Conservation (phyloP, 2,888 invertebrate species). For the Creontiades dilutus region DNA sequence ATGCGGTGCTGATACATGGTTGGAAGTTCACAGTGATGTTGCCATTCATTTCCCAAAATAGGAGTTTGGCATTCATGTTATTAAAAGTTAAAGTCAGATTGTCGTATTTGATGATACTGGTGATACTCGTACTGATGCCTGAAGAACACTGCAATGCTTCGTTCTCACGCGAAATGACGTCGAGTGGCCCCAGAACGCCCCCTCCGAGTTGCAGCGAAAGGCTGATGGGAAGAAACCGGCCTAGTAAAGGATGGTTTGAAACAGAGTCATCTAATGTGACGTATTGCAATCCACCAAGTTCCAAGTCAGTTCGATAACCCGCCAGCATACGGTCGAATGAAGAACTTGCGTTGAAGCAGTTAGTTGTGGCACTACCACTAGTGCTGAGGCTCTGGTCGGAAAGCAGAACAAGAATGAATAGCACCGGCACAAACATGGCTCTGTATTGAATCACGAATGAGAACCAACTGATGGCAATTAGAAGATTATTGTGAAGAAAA, state of each 20-base stretch:
- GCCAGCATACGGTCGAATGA: neutral
- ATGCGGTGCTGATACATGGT: neutral
- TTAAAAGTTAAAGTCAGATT: neutral
- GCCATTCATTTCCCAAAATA: neutral
- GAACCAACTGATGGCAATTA: neutral
- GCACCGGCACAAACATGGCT: neutral
- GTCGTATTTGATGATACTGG: constrained; percentile 1
- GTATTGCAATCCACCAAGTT: neutral
- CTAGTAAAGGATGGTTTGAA: neutral
- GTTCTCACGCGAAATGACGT: neutral
- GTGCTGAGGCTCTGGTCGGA: neutral
- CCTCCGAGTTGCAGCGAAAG: neutral
- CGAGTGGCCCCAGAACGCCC: neutral
- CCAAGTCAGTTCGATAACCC: neutral
- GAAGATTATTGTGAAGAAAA: too few species aligned
- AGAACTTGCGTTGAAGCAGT: neutral
- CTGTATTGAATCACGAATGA: neutral
- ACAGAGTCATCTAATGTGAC: neutral
- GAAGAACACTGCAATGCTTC: neutral
- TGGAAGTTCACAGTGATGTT: neutral
- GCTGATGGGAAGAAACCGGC: neutral
- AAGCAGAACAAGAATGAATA: neutral
- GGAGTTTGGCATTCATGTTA: neutral
- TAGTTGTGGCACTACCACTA: neutral
- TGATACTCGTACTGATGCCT: neutral